Percentiles rank a stretch among this genome's conserved stretches.
Evolutionary conservation across 2,797 vertebrate genomes (phyloP).

Genomic region (Bufotes viridis): DNA sequence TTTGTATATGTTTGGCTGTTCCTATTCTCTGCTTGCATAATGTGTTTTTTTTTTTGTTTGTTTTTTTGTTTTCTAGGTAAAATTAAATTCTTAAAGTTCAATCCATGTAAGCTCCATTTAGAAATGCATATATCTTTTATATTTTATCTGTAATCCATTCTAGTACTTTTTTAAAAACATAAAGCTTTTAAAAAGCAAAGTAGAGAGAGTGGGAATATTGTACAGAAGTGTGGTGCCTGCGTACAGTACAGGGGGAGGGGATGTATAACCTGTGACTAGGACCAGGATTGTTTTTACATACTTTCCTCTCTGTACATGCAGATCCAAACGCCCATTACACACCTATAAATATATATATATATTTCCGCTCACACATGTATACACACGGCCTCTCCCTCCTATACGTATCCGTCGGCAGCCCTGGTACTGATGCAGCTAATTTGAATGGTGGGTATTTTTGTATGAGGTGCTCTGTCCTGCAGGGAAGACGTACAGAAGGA

Average conservation of each 20-base stretch:
- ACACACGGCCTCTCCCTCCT: constrained; percentile 62
- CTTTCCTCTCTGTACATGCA: constrained; percentile 56
- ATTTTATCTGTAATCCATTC: constrained; percentile 76
- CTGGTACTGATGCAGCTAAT: constrained; percentile 72
- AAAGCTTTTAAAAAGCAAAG: constrained; percentile 75
- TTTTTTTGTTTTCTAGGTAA: constrained; percentile 64
- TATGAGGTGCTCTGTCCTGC: constrained; percentile 62
- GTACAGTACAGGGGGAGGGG: constrained; percentile 68
- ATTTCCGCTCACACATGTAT: constrained; percentile 42
- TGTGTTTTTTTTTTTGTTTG: constrained; percentile 80
- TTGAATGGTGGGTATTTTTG: constrained; percentile 75
- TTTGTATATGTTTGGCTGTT: constrained; percentile 79
- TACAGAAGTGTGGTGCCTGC: constrained; percentile 66
- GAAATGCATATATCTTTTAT: constrained; percentile 80
- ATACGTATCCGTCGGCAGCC: constrained; percentile 41
- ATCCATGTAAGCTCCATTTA: constrained; percentile 83
- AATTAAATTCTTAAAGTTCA: constrained; percentile 80
- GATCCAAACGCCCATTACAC: constrained; percentile 30
- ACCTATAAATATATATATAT: constrained; percentile 43
- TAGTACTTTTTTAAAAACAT: constrained; percentile 69
- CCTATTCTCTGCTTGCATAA: constrained; percentile 84
- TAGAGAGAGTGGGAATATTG: constrained; percentile 72
- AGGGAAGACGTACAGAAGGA: constrained; percentile 40
- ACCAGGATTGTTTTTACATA: constrained; percentile 64
- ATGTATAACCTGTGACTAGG: constrained; percentile 67